These are phyloP conservation scores for Cephonodes hylas DNA, from an alignment of 2,888 invertebrate species.

Conservation along the genomic window DNA sequence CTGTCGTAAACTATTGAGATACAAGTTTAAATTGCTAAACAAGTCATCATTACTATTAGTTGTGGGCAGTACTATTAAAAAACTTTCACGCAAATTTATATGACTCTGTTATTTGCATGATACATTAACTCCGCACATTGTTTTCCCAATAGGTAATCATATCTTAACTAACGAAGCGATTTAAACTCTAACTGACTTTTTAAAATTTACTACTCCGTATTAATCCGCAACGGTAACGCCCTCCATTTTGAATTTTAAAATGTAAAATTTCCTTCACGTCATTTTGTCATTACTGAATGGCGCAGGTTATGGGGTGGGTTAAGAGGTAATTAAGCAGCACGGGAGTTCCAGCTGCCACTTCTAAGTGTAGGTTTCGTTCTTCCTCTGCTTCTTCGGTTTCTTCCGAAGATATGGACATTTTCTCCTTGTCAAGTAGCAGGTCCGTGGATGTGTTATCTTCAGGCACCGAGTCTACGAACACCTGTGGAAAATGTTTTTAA, in stretches of 20 bases:
- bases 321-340: constrained; percentile 67
- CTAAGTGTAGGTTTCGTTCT: constrained; percentile 51
- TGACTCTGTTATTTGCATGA: no score
- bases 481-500: constrained; percentile 39
- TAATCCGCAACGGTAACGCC: not conserved
- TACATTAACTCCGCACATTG: no score
- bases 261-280: no score
- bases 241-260: not conserved
- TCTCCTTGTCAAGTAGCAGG: constrained; percentile 51
- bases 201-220: not conserved
- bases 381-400: constrained; percentile 39
- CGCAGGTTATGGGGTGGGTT: constrained; percentile 69
- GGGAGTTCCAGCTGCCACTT: constrained; percentile 73
- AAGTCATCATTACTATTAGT: no score
- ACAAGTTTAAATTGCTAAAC: no score
- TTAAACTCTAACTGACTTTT: no score
- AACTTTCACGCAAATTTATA: no score
- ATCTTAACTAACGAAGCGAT: no score
- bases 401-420: constrained; percentile 55
- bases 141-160: no score
- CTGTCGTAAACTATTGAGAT: no score
- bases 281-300: constrained; percentile 49
- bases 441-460: constrained; percentile 66
- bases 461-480: constrained; percentile 57
- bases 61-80: no score